A percentile compares a stretch with the other conserved stretches of the same genome.
Evolutionary conservation across 2,113 vertebrate species (phyloP).

Genomic region (Myotis davidii): DNA sequence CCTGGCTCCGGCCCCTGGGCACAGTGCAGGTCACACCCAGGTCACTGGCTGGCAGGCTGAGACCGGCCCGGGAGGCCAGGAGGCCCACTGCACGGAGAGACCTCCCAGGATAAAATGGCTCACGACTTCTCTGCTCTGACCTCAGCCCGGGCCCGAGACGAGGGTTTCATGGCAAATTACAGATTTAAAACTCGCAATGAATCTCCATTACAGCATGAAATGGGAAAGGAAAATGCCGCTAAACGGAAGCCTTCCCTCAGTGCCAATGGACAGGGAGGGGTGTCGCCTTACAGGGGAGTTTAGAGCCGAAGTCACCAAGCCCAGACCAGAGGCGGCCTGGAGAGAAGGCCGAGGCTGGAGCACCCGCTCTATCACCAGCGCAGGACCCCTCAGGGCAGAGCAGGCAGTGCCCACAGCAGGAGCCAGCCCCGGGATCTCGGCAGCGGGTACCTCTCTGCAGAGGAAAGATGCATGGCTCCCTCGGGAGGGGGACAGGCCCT

Average conservation of each 20-base stretch:
- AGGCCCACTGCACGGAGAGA: neutral
- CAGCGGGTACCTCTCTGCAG: neutral
- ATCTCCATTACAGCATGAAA: slow-evolving; percentile 88
- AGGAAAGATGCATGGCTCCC: accelerated
- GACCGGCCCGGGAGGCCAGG: neutral
- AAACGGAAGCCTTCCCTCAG: slow-evolving; percentile 81
- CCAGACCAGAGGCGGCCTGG: neutral
- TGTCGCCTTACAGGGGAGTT: slow-evolving; percentile 33
- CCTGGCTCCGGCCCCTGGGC: neutral
- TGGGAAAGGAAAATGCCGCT: slow-evolving; percentile 85
- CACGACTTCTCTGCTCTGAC: slow-evolving; percentile 57
- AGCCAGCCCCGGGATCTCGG: neutral
- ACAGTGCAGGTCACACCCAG: neutral
- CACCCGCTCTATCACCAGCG: accelerated
- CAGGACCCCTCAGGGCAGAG: neutral
- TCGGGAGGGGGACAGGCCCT: accelerated
- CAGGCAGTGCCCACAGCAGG: accelerated
- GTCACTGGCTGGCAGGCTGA: neutral
- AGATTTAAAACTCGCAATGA: slow-evolving; percentile 84
- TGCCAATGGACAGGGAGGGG: slow-evolving; percentile 56
- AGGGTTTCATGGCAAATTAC: slow-evolving; percentile 84
- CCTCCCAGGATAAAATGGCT: slow-evolving; percentile 56
- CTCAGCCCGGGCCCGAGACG: slow-evolving; percentile 59
- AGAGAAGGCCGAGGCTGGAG: neutral
- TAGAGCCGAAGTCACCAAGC: slow-evolving; percentile 54